phyloP scores from a whole-genome alignment of 2,113 vertebrate genomes.

The Lota lota region DNA sequence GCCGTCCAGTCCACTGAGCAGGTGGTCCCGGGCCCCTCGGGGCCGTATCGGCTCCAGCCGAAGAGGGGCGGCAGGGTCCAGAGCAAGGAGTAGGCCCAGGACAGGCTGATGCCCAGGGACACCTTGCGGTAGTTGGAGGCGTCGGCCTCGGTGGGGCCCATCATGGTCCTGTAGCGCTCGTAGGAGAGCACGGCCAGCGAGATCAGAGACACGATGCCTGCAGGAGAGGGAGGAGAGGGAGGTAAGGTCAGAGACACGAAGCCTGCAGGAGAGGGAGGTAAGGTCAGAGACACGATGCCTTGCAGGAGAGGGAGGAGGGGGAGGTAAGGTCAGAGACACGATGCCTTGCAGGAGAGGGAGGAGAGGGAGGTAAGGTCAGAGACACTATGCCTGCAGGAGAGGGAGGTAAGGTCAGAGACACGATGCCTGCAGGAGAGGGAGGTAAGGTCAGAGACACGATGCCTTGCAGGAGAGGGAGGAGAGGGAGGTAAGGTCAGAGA shows the following conservation, averaged over 20 bases:
- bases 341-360: no score
- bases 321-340: no score
- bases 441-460: no score
- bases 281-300: background rate
- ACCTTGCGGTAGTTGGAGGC: conserved; percentile 77
- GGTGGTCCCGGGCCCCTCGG: conserved; percentile 78
- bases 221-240: background rate
- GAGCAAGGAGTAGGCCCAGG: conserved; percentile 77
- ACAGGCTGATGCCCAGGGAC: conserved; percentile 67
- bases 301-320: no score
- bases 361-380: no score
- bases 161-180: conserved; percentile 79
- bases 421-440: no score
- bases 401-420: no score
- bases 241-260: background rate
- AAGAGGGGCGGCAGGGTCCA: conserved; percentile 78
- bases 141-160: conserved; percentile 69
- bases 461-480: no score
- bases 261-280: background rate
- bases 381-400: no score
- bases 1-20: conserved; percentile 81
- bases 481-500: no score
- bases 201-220: conserved; percentile 79
- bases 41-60: conserved; percentile 80
- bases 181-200: conserved; percentile 81